These are phyloP conservation scores for Onychorhynchus coronatus DNA, from an alignment of 2,113 vertebrate genomes.

Conservation along the genomic window DNA sequence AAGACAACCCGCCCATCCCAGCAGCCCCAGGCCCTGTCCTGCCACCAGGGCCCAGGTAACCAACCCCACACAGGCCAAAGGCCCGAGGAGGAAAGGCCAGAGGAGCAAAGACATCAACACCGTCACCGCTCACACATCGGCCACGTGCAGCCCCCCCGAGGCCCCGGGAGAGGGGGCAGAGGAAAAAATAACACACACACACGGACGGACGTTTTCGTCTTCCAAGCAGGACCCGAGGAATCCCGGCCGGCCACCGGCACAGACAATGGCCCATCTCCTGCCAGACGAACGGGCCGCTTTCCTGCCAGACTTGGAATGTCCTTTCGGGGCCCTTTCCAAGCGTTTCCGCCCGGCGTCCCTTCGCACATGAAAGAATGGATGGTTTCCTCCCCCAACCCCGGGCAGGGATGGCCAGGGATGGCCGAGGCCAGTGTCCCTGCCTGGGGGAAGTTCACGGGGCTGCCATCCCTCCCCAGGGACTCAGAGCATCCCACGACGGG, in stretches of 20 bases:
- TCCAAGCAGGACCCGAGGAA: constrained; percentile 23
- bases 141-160: background rate
- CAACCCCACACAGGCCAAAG: background rate
- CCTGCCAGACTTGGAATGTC: constrained; percentile 64
- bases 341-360: constrained; percentile 30
- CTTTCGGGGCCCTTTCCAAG: constrained; percentile 17
- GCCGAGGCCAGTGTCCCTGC: background rate
- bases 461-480: background rate
- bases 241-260: constrained; percentile 19
- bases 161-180: background rate
- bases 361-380: constrained; percentile 45
- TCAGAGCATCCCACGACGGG: fast-evolving
- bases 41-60: fast-evolving
- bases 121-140: background rate
- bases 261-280: constrained; percentile 64
- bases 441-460: background rate
- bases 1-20: background rate
- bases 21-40: background rate
- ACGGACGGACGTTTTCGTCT: background rate
- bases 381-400: background rate
- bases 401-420: background rate
- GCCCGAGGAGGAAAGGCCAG: fast-evolving
- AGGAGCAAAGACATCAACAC: background rate
- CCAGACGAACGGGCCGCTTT: constrained; percentile 30
- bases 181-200: constrained; percentile 23